Percentiles rank a stretch among this genome's conserved stretches.
Conservation (phyloP, 2,113 vertebrate genomes). For the Poeciliopsis occidentalis region DNA sequence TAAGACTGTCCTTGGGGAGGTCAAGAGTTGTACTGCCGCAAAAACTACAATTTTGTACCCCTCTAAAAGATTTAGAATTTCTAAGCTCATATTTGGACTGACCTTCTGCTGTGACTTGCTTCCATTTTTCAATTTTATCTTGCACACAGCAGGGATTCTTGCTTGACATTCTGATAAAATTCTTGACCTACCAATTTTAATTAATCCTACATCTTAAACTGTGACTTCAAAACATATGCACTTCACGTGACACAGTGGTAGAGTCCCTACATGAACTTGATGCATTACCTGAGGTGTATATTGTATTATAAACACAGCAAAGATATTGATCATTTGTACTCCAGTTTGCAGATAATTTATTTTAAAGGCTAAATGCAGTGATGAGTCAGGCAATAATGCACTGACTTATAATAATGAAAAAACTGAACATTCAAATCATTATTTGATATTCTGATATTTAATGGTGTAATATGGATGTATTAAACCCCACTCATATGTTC, state of each 20-base stretch:
- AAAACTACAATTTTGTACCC: constrained; percentile 37
- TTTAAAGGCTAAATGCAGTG: constrained; percentile 15
- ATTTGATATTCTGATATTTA: too few species aligned
- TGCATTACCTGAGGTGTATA: too few species aligned
- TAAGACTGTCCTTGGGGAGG: constrained; percentile 50
- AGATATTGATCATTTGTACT: background rate
- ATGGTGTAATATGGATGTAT: too few species aligned
- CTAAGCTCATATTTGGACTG: constrained; percentile 35
- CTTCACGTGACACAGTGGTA: constrained; percentile 9
- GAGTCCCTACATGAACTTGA: constrained; percentile 19
- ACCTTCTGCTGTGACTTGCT: constrained; percentile 26
- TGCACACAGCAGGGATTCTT: constrained; percentile 34
- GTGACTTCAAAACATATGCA: constrained; percentile 30
- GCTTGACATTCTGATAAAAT: constrained; percentile 39
- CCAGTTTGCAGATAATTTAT: constrained; percentile 20
- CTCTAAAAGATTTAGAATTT: constrained; percentile 51
- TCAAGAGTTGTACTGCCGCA: constrained; percentile 44
- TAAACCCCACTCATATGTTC: too few species aligned
- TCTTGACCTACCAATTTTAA: constrained; percentile 15
- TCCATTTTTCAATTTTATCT: constrained; percentile 45
- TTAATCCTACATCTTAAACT: constrained; percentile 34
- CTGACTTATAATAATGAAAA: background rate
- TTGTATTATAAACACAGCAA: too few species aligned
- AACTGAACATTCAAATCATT: background rate
- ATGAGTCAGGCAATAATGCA: constrained; percentile 8